Percentiles rank a stretch among this genome's conserved stretches.
phyloP scores from a whole-genome alignment of 35 echinoderm and acorn worm species.

The Apostichopus californicus region DNA sequence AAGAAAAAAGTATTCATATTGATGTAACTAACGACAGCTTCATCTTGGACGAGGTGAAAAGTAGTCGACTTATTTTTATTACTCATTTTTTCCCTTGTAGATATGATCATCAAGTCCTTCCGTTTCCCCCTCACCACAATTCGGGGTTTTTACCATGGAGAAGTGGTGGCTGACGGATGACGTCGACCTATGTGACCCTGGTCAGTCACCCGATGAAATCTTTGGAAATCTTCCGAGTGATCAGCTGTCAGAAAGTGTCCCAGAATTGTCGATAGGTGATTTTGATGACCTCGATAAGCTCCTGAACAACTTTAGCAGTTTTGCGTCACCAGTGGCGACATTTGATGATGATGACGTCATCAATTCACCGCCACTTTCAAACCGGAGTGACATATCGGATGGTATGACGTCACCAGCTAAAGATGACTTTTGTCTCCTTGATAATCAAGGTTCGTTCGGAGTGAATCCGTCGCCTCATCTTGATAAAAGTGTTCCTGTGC shows the following conservation, averaged over 20 bases:
- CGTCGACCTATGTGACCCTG: neutral
- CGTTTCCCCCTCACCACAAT: too few species aligned
- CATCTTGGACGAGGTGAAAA: too few species aligned
- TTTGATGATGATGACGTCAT: neutral
- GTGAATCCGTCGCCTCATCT: too few species aligned
- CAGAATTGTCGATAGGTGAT: neutral
- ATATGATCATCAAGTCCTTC: neutral
- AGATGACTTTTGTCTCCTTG: too few species aligned
- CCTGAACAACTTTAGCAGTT: neutral
- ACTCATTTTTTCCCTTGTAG: too few species aligned
- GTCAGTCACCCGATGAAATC: slow-evolving; percentile 25
- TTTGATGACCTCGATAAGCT: neutral
- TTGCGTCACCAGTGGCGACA: neutral
- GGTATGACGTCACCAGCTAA: too few species aligned
- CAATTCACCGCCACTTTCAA: neutral
- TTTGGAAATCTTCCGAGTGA: neutral
- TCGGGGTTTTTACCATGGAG: neutral
- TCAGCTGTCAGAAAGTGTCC: neutral
- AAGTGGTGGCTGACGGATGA: slow-evolving; percentile 38
- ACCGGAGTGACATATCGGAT: neutral
- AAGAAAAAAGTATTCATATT: too few species aligned
- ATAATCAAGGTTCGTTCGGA: too few species aligned
- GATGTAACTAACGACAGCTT: too few species aligned
- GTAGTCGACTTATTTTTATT: too few species aligned
- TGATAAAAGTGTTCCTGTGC: too few species aligned